Conservation (phyloP, 2,113 vertebrate species). For the Crotalus viridis region DNA sequence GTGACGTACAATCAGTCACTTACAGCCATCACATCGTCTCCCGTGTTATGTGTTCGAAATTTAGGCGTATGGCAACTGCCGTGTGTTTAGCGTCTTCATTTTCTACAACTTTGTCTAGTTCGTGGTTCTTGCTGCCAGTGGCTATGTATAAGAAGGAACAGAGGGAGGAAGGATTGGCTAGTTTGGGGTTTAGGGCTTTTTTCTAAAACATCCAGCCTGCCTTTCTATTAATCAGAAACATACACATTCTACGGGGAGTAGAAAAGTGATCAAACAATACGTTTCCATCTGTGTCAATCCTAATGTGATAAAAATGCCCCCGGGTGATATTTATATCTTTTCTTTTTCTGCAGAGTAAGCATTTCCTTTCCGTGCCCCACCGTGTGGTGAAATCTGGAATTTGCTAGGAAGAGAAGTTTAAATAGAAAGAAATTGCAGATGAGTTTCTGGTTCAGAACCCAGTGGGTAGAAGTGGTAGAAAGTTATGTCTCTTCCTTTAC, state of each 20-base stretch:
- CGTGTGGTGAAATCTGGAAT: conserved; percentile 7
- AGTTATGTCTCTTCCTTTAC: background rate
- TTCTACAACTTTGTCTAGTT: background rate
- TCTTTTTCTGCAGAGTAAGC: conserved; percentile 7
- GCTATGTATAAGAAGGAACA: background rate
- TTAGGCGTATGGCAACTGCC: background rate
- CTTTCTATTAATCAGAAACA: background rate
- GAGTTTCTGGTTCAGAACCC: background rate
- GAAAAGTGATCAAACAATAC: background rate
- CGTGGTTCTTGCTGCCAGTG: background rate
- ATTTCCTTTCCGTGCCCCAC: background rate
- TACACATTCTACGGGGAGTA: background rate
- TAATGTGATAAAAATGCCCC: background rate
- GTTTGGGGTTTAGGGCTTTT: background rate
- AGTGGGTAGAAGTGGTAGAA: background rate
- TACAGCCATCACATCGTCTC: background rate
- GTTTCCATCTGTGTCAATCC: background rate
- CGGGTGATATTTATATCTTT: background rate
- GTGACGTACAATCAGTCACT: background rate
- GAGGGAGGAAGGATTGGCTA: background rate
- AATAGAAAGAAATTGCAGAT: background rate
- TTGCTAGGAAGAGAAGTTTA: background rate
- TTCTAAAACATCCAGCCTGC: background rate
- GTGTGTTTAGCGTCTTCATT: background rate
- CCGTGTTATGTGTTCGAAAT: too few species aligned